Evolutionary conservation across 2,797 vertebrate genomes (phyloP).

Genomic region (Helarctos malayanus): DNA sequence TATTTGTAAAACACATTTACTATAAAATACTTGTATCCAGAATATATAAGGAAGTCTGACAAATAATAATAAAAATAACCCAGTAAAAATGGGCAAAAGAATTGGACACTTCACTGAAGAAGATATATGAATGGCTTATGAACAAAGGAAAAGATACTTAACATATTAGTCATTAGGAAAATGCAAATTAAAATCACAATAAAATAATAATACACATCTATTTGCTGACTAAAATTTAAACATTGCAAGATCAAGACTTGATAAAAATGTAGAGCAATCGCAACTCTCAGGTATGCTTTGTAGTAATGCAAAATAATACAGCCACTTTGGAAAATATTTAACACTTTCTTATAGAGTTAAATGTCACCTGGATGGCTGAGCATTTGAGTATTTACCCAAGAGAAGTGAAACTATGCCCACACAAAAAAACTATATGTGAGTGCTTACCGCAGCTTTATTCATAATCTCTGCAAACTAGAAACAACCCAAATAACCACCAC

Average conservation of each 20-base stretch:
- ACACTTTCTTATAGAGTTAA: neutral
- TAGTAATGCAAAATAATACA: neutral
- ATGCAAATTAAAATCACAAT: neutral
- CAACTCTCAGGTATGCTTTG: neutral
- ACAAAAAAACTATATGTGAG: neutral
- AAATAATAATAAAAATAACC: neutral
- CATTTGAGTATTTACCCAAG: neutral
- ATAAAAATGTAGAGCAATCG: neutral
- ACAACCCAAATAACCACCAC: neutral
- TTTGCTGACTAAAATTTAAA: neutral
- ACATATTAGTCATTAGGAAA: neutral
- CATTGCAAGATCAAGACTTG: neutral
- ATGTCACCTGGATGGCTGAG: neutral
- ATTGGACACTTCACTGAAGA: neutral
- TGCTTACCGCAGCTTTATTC: neutral
- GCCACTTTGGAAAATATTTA: neutral
- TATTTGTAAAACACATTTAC: slow-evolving; percentile 4
- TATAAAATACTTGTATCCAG: neutral
- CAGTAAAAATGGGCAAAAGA: neutral
- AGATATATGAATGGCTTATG: neutral
- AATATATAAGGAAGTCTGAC: neutral
- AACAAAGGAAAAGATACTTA: slow-evolving; percentile 20
- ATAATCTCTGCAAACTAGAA: neutral
- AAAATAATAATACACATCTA: neutral
- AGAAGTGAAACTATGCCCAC: neutral